phyloP scores from a whole-genome alignment of 2,888 invertebrate species.

The Acanthosepion lycidas region DNA sequence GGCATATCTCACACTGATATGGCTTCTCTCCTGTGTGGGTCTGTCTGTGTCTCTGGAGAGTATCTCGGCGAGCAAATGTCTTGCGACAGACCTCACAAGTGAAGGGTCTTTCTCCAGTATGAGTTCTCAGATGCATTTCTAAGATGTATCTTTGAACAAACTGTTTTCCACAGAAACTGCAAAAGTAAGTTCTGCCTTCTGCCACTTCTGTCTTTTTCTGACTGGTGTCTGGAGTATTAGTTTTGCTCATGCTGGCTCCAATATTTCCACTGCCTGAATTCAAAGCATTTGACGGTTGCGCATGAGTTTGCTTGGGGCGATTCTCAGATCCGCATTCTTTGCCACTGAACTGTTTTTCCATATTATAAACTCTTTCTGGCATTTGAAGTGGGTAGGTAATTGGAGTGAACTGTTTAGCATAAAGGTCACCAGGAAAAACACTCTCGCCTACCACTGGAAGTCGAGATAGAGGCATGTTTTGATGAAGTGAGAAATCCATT shows the following conservation, averaged over 20 bases:
- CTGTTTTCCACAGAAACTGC: slow-evolving; percentile 1
- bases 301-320: not conserved
- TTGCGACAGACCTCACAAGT: not conserved
- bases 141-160: not conserved
- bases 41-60: not conserved
- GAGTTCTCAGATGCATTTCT: not conserved
- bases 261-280: not conserved
- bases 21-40: not conserved
- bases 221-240: not conserved
- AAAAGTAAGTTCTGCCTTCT: not conserved
- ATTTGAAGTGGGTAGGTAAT: not conserved
- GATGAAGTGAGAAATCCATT: not conserved
- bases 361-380: not conserved
- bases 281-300: not conserved
- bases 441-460: not conserved
- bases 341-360: not conserved
- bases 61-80: not conserved
- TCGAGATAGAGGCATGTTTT: not conserved
- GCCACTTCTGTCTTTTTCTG: not conserved
- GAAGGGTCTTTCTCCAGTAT: not conserved
- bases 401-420: not conserved
- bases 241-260: not conserved
- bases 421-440: slow-evolving; percentile 1
- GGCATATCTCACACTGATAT: slow-evolving; percentile 35
- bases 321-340: not conserved